A percentile compares a stretch with the other conserved stretches of the same genome.
Evolutionary conservation across 2,888 invertebrate genomes (phyloP).

Genomic region (Platypus cylindrus): DNA sequence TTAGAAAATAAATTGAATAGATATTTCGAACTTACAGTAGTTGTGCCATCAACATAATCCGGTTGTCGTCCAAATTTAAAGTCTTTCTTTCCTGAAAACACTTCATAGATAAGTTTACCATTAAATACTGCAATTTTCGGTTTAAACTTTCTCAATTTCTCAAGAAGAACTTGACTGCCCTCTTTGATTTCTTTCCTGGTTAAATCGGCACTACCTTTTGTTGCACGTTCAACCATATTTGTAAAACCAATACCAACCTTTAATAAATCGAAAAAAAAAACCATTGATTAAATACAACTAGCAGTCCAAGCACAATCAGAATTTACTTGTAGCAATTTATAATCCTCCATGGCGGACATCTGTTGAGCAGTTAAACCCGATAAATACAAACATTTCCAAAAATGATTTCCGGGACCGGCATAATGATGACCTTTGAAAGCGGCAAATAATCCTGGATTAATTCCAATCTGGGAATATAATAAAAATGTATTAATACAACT

Average conservation of each 20-base stretch:
- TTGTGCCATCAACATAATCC: slow-evolving; percentile 83
- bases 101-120: slow-evolving; percentile 97
- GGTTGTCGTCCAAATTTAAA: slow-evolving; percentile 95
- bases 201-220: slow-evolving; percentile 91
- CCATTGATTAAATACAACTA: not conserved
- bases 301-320: not conserved
- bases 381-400: slow-evolving; percentile 95
- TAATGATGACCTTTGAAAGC: slow-evolving; percentile 98
- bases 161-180: slow-evolving; percentile 76
- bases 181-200: slow-evolving; percentile 89
- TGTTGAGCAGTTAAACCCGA: slow-evolving; percentile 90
- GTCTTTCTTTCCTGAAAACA: slow-evolving; percentile 94
- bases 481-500: too few relatives aligned
- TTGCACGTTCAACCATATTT: slow-evolving; percentile 92
- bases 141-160: slow-evolving; percentile 81
- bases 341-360: slow-evolving; percentile 94
- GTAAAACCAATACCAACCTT: slow-evolving; percentile 96
- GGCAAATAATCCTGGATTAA: slow-evolving; percentile 94
- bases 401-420: slow-evolving; percentile 97
- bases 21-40: slow-evolving; percentile 86
- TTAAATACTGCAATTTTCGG: slow-evolving; percentile 97
- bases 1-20: too few relatives aligned
- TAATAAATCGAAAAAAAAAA: slow-evolving; percentile 38
- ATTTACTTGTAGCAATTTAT: slow-evolving; percentile 61
- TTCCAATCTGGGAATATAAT: slow-evolving; percentile 67